A percentile compares a stretch with the other conserved stretches of the same genome.
These are phyloP conservation scores for Raphicerus campestris DNA, from an alignment of 2,113 vertebrate species.

Conservation along the genomic window DNA sequence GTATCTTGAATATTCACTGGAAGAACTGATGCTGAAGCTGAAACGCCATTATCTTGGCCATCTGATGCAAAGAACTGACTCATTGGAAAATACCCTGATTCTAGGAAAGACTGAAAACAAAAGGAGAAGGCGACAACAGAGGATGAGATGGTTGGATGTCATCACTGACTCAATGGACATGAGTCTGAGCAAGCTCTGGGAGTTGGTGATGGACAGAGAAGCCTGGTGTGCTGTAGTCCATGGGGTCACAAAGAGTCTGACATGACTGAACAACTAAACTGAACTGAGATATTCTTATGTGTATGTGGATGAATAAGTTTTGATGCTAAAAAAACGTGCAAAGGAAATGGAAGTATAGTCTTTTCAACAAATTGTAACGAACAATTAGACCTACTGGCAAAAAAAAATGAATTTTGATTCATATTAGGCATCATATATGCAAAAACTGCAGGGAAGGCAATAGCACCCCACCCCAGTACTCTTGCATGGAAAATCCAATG, in stretches of 20 bases:
- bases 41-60: not conserved
- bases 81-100: not conserved
- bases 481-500: too few relatives aligned
- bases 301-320: not conserved
- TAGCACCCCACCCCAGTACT: too few relatives aligned
- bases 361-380: not conserved
- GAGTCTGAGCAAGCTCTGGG: not conserved
- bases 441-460: not conserved
- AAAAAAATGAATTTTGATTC: not conserved
- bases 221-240: not conserved
- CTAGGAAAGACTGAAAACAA: not conserved
- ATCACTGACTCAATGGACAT: accelerated
- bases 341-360: not conserved
- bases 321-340: not conserved
- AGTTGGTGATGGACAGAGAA: not conserved
- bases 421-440: not conserved
- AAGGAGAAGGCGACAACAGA: not conserved
- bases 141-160: not conserved
- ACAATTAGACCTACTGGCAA: not conserved
- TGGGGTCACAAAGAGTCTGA: not conserved
- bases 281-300: not conserved
- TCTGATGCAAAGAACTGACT: not conserved
- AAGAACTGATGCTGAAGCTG: not conserved
- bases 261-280: not conserved
- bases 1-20: not conserved